Evolutionary conservation across 2,113 vertebrate species (phyloP).

Genomic region (Equus przewalskii): DNA sequence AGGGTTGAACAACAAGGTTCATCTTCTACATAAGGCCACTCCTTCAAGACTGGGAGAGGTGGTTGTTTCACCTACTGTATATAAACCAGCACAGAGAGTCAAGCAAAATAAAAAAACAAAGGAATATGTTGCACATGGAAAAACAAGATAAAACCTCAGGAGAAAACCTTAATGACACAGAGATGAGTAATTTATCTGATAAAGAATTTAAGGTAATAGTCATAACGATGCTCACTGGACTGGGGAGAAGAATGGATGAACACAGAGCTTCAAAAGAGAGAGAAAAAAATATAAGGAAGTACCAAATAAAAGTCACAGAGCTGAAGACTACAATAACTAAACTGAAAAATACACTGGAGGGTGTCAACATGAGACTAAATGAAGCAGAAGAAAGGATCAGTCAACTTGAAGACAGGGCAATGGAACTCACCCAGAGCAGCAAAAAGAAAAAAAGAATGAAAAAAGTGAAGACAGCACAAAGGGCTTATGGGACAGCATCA

Average conservation of each 20-base stretch:
- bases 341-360: background rate
- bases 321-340: background rate
- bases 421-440: background rate
- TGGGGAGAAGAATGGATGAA: background rate
- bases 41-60: background rate
- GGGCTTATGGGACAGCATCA: background rate
- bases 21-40: background rate
- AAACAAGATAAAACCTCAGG: background rate
- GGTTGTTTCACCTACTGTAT: background rate
- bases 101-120: background rate
- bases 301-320: background rate
- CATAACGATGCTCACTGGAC: background rate
- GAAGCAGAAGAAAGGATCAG: background rate
- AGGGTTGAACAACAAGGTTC: background rate
- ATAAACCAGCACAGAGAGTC: background rate
- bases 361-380: background rate
- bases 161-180: background rate
- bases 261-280: background rate
- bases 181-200: background rate
- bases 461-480: background rate
- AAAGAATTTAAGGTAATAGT: background rate
- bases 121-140: background rate
- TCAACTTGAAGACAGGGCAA: background rate
- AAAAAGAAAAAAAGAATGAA: background rate
- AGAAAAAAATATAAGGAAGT: background rate